Evolutionary conservation across 2,888 invertebrate species (phyloP).

Genomic region (Muscina levida): DNA sequence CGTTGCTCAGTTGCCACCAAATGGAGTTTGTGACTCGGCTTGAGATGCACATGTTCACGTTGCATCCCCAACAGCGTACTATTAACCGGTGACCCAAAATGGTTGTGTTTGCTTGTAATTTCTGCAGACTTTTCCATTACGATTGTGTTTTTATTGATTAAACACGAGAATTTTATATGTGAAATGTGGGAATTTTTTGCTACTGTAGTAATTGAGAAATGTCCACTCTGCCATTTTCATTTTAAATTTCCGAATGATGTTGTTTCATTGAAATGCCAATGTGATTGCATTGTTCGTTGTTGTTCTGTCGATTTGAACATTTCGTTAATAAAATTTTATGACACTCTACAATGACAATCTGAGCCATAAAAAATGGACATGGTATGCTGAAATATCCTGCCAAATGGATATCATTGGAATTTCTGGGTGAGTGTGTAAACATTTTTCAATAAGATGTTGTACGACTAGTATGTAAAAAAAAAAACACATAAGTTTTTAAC

Average conservation of each 20-base stretch:
- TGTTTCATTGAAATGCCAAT: constrained; percentile 57
- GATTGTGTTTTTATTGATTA: no score
- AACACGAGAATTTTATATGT: no score
- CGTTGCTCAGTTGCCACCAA: no score
- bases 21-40: no score
- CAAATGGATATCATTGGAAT: constrained; percentile 34
- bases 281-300: constrained; percentile 29
- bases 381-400: constrained; percentile 25
- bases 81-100: no score
- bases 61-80: no score
- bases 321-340: constrained; percentile 61
- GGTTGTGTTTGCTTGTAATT: no score
- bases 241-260: constrained; percentile 42
- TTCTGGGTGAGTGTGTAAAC: constrained; percentile 48
- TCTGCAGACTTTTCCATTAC: no score
- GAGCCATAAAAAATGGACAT: constrained; percentile 9
- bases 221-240: constrained; percentile 12
- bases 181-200: no score
- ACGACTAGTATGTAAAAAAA: constrained; percentile 24
- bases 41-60: no score
- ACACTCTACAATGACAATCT: constrained; percentile 36
- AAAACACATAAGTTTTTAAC: no score
- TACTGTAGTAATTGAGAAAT: constrained; percentile 21
- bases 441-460: constrained; percentile 46
- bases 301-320: constrained; percentile 54